Evolutionary conservation across 35 echinoderm and acorn worm genomes (phyloP).

Genomic region (Strongylocentrotus purpuratus): DNA sequence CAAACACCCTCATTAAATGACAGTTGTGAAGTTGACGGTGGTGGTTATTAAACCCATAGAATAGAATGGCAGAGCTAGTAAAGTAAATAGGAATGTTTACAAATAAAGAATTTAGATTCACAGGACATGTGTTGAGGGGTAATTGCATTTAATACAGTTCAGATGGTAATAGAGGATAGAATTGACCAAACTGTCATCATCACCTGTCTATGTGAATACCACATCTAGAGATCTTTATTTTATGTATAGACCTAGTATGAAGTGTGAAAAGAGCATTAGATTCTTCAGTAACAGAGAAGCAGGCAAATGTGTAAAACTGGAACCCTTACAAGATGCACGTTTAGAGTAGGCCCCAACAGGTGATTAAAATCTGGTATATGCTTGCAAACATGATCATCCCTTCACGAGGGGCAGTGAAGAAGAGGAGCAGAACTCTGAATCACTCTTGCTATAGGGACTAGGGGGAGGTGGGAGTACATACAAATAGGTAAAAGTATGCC

Average conservation of each 20-base stretch:
- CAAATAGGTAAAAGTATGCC: neutral
- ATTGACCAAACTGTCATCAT: too few species aligned
- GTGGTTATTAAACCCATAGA: neutral
- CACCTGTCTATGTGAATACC: neutral
- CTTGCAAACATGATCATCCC: neutral
- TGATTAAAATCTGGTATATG: constrained; percentile 3
- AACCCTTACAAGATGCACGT: neutral
- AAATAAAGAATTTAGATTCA: neutral
- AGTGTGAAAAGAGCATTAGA: neutral
- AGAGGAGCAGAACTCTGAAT: neutral
- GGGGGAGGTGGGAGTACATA: neutral
- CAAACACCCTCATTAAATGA: neutral
- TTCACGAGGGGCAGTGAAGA: neutral
- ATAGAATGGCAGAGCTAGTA: neutral
- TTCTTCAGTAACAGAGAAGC: neutral
- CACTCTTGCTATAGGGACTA: neutral
- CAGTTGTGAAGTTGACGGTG: neutral
- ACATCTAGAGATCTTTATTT: neutral
- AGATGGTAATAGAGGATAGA: too few species aligned
- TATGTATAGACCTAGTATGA: neutral
- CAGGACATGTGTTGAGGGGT: too few species aligned
- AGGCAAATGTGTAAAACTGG: neutral
- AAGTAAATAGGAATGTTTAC: neutral
- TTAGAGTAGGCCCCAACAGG: neutral
- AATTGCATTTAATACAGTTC: too few species aligned